Base-by-base conservation (phyloP, 2,888 invertebrate species). In the Lobophora halterata region DNA sequence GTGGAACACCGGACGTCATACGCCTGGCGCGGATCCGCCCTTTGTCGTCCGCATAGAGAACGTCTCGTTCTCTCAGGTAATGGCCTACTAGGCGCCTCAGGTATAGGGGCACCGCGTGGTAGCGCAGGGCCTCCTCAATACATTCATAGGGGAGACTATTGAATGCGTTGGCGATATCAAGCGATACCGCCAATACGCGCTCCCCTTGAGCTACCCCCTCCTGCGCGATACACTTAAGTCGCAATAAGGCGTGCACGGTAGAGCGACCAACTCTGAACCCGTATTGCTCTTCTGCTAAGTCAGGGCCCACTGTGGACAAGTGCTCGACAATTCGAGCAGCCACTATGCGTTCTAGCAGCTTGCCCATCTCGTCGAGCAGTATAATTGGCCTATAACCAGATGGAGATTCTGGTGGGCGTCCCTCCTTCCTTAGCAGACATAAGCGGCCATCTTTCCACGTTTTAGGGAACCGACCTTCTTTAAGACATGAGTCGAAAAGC, bases 91-190 rank as follows among this genome's bases (percentile, higher is more conserved):
- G 14, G 5, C 17, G 2, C 2, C 27, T 7, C 9, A 27, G 9
- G 8, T 32, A 39, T 10, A n/a, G 11, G 7, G 39, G 39, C 16
- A 32, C 21, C 21, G 19, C 8, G 14, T 27, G 28, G 17, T 21
- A 32, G n/a, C n/a, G n/a, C n/a, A 39, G 39, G 14, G 27, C 39
- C 32, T 39, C 31, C 13, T n/a, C 5, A 2, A 39, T 24, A 4
- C 19, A 8, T 14, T 19, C 27, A 13, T 21, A 26, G 3, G 39
- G 39, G n/a, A n/a, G n/a, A n/a, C n/a, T n/a, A n/a, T n/a, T n/a
- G 16, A 32, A 39, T 7, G 37, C 25, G 10, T 31, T 38, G 9
- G 17, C 30, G 2, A 30, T 18, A 12, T 36, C 36, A 5, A 36
- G 16, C 5, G 36, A 36, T 3, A 37, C 18, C 3, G 24, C 37